These are phyloP conservation scores for Hemibagrus guttatus DNA, from an alignment of 2,797 vertebrate genomes.

Conservation along the genomic window DNA sequence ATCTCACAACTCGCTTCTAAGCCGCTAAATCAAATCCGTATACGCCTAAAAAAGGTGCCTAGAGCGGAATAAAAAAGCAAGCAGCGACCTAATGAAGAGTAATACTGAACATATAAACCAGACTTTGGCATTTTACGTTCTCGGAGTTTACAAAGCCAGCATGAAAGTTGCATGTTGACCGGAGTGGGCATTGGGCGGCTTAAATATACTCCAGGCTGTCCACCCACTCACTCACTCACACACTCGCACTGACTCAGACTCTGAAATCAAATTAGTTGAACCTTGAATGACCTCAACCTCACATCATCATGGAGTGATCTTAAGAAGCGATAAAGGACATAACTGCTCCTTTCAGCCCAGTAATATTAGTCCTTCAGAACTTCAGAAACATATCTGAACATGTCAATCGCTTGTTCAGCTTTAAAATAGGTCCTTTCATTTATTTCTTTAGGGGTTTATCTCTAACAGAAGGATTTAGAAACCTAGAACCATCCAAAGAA, in stretches of 20 bases:
- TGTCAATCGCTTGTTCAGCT: not conserved
- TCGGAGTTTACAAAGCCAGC: not conserved
- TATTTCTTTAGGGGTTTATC: too few relatives aligned
- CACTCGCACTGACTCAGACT: not conserved
- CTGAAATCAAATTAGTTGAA: constrained; percentile 24
- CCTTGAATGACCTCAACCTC: constrained; percentile 28
- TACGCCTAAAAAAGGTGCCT: not conserved
- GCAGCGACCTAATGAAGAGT: not conserved
- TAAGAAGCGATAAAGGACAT: not conserved
- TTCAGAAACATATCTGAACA: constrained; percentile 12
- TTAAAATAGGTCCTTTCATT: not conserved
- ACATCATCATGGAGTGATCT: not conserved
- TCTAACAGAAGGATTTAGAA: too few relatives aligned
- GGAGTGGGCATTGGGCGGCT: not conserved
- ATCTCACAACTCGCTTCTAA: not conserved
- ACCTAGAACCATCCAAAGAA: not conserved
- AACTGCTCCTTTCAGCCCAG: not conserved
- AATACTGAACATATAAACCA: constrained; percentile 2
- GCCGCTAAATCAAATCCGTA: not conserved
- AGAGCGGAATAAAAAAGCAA: not conserved
- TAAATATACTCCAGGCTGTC: constrained; percentile 16
- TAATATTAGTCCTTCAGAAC: constrained; percentile 30
- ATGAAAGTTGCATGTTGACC: not conserved
- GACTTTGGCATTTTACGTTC: not conserved
- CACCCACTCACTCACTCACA: not conserved